phyloP scores from a whole-genome alignment of 2,113 vertebrate species.

The Actenoides lindsayi region DNA sequence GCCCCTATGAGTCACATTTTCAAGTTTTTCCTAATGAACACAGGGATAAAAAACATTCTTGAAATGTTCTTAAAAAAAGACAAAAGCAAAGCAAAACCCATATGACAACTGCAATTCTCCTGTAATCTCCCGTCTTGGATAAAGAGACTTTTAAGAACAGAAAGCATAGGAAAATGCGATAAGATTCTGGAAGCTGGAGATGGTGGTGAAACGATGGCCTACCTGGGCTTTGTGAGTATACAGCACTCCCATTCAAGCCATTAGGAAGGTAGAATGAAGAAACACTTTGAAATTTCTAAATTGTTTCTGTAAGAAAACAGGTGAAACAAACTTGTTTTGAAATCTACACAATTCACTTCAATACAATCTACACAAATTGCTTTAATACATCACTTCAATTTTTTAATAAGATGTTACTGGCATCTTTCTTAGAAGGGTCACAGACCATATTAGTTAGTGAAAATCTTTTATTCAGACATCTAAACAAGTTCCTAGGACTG shows the following conservation, averaged over 20 bases:
- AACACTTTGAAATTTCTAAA: not conserved
- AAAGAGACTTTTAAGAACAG: not conserved
- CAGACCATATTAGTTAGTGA: not conserved
- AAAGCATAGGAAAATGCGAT: not conserved
- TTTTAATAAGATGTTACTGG: not conserved
- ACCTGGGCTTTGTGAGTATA: accelerated
- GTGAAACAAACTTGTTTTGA: not conserved
- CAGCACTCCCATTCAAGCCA: not conserved
- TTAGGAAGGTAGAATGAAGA: not conserved
- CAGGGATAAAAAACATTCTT: not conserved
- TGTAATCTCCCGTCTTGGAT: not conserved
- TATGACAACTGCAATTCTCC: not conserved
- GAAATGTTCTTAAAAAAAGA: not conserved
- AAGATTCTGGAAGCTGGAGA: not conserved
- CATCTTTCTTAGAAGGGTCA: not conserved
- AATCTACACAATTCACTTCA: not conserved
- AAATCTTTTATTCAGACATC: not conserved
- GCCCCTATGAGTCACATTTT: not conserved
- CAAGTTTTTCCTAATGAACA: not conserved
- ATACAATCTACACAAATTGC: not conserved
- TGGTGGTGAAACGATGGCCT: not conserved
- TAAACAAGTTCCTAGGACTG: not conserved
- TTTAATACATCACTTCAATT: not conserved
- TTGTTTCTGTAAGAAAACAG: not conserved
- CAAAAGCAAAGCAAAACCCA: not conserved